Evolutionary conservation across 2,888 invertebrate genomes (phyloP), one percentile per base, ranked within the genome.

Genomic region (Gryllus longicercus): DNA sequence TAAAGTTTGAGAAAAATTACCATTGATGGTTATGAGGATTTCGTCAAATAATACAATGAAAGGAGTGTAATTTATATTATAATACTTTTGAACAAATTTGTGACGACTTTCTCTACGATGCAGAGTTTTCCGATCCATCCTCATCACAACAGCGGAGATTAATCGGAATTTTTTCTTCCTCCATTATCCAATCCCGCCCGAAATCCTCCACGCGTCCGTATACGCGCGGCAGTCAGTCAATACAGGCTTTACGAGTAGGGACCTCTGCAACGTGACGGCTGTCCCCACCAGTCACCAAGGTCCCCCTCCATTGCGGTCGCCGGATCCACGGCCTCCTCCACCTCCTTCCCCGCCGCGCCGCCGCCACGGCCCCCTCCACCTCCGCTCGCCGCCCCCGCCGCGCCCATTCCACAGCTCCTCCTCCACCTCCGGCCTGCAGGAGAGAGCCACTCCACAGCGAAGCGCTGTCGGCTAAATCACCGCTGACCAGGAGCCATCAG

Each of bases 401-500:
- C n/a, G 63, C 63, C 16, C 16, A 63, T 63, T 38, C 16, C 16
- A 14, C n/a, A 14, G 0, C 16, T 8, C 11, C 16, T n/a, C 63
- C 63, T n/a, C 16, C 16, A n/a, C 16, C 14, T n/a, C 16, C 63
- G n/a, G 63, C n/a, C 16, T 63, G 16, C 14, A 63, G 63, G 16
- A n/a, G 63, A 1, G 63, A 63, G 63, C 16, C 63, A 38, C 38
- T 38, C 38, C 38, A 18, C 14, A 63, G 11, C 63, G 63, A 14
- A 63, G 1, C 16, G 8, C 63, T 14, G 63, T 63, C 63, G 63
- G 63, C 16, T 63, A 63, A 63, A 63, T 63, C 63, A 63, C 63
- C 14, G 14, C 63, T n/a, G 63, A n/a, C 63, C 63, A 63, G 63
- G 63, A 76, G 76, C 76, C 23, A 76, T 76, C 23, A 76, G 25